These are phyloP conservation scores for Laothoe populi DNA, from an alignment of 2,888 invertebrate species.

Conservation along the genomic window DNA sequence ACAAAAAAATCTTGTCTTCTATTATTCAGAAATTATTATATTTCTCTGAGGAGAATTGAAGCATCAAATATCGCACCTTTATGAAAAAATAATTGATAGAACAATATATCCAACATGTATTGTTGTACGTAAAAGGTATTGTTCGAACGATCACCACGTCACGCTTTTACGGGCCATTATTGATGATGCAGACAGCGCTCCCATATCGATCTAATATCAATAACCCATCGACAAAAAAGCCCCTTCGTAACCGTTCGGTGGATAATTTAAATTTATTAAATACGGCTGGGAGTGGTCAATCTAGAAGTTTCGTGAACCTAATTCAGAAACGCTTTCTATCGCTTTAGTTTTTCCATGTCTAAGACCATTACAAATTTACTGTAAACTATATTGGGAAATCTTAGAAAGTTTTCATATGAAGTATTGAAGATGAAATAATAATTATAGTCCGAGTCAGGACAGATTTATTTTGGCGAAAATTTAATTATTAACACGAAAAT, in stretches of 20 bases:
- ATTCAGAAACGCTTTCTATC: slow-evolving; percentile 2
- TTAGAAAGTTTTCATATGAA: too few species aligned
- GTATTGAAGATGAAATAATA: too few species aligned
- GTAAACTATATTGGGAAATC: too few species aligned
- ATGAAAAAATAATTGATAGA: slow-evolving; percentile 32
- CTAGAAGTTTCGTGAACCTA: neutral
- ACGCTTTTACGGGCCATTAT: slow-evolving; percentile 58
- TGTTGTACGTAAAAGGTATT: slow-evolving; percentile 55
- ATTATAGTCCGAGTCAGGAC: too few species aligned
- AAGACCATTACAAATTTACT: too few species aligned
- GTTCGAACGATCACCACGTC: slow-evolving; percentile 48
- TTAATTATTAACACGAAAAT: too few species aligned
- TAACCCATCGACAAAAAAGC: slow-evolving; percentile 80
- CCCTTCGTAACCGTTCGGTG: slow-evolving; percentile 65
- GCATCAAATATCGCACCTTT: neutral
- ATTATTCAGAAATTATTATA: too few species aligned
- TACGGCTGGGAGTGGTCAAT: slow-evolving; percentile 43
- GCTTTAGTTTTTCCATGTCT: neutral
- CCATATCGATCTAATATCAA: slow-evolving; percentile 76
- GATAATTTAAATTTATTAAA: slow-evolving; percentile 75
- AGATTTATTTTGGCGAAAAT: too few species aligned
- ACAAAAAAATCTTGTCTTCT: too few species aligned
- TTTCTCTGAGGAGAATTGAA: neutral
- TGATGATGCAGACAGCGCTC: slow-evolving; percentile 70
- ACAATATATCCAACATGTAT: slow-evolving; percentile 50